Conservation (phyloP, 2,888 invertebrate species). For the Stenolophus ochropezus region DNA sequence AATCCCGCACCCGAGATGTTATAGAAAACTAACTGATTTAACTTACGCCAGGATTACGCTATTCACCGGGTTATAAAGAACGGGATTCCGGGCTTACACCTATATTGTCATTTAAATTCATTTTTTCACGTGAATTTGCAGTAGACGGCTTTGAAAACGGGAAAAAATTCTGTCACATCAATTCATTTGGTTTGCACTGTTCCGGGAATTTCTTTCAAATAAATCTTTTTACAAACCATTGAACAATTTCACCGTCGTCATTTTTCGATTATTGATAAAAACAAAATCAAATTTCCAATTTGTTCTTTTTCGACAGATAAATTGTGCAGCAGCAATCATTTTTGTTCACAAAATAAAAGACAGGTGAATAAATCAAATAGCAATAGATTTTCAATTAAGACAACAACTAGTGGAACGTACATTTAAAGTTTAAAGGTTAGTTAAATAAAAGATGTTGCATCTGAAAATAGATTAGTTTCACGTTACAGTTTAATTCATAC, state of each 20-base stretch:
- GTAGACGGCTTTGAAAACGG: background rate
- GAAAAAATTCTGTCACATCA: conserved; percentile 20
- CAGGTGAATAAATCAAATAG: background rate
- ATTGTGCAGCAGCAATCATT: conserved; percentile 5
- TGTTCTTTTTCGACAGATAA: background rate
- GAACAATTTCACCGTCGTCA: conserved; percentile 24
- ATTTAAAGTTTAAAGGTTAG: too few species aligned
- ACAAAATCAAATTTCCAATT: conserved; percentile 30
- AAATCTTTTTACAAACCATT: conserved; percentile 36
- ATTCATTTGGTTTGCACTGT: conserved; percentile 12
- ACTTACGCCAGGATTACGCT: conserved; percentile 15
- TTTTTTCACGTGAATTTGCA: background rate
- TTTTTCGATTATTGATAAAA: conserved; percentile 14
- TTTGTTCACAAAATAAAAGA: background rate
- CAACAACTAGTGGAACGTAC: too few species aligned
- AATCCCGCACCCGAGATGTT: conserved; percentile 44
- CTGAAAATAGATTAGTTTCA: too few species aligned
- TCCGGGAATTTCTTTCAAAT: conserved; percentile 12
- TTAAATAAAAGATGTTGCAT: too few species aligned
- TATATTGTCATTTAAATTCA: background rate
- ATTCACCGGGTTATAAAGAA: background rate
- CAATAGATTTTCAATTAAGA: background rate
- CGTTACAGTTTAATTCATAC: too few species aligned
- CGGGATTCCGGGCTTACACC: background rate
- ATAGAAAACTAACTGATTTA: conserved; percentile 54